Evolutionary conservation across 2,888 invertebrate species (phyloP), one percentile per base, ranked within the genome.

Genomic region (Lasioglossum calceatum): DNA sequence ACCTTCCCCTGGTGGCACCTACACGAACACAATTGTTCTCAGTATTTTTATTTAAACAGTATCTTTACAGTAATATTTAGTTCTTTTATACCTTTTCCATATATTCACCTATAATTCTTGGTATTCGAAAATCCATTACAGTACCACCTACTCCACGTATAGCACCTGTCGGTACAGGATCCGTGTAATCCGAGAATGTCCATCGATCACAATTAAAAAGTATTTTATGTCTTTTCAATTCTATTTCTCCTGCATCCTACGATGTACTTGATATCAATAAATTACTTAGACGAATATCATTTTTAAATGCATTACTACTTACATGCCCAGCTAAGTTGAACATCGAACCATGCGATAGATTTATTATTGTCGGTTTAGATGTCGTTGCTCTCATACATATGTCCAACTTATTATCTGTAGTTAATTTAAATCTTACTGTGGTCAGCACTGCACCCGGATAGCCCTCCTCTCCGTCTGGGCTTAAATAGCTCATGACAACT

Each of bases 201-300:
- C 97, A 98, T 86, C 96, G 96, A 93, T 98, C 97, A 23, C 98
- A 98, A 93, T 98, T 97, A 42, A 99, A 96, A 23, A 96, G 96
- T 67, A 98, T 95, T 64, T 96, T 96, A 94, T 98, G 98, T 36
- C 97, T 97, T 91, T 96, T 96, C 88, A 98, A 94, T 82, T 96
- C 96, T 12, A 96, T 95, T 14, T 96, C 95, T 0, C 98, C 98
- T 39, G 97, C 93, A 77, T 96, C 96, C 97, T 97, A 93, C 27
- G 89, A 86, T 47, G 61, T 54, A 73, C 58, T 39, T 32, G 27
- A 16, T 71, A 36, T 39, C 0, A 50, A 39, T 27, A 12, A 72
- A 8, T 32, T 7, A 75, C 36, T 67, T 74, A 47, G n/a, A 23
- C 79, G 39, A 70, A 16, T 74, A 27, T 16, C 36, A 61, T 61